Evolutionary conservation across 2,113 vertebrate genomes (phyloP).

Genomic region (Brachionichthys hirsutus): DNA sequence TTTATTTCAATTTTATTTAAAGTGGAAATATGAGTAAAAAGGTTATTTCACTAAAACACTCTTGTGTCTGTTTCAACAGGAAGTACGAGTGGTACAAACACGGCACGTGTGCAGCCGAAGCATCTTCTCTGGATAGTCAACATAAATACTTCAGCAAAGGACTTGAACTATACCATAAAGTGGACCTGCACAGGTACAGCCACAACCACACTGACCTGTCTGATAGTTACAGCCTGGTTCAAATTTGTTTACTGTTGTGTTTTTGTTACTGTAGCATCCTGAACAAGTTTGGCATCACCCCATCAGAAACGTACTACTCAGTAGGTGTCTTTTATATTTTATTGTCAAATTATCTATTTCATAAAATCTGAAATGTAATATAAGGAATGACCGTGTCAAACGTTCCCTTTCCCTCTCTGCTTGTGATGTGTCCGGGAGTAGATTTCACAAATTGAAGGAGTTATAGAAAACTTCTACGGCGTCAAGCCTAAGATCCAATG

Average conservation of each 20-base stretch:
- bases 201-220: background rate
- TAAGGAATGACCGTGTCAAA: background rate
- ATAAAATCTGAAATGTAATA: background rate
- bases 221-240: too few species aligned
- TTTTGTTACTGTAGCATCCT: conserved; percentile 59
- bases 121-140: conserved; percentile 54
- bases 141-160: conserved; percentile 74
- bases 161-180: conserved; percentile 68
- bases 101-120: conserved; percentile 69
- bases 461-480: conserved; percentile 56
- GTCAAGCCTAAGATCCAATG: conserved; percentile 69
- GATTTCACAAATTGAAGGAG: conserved; percentile 64
- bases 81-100: conserved; percentile 73
- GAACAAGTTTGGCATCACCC: conserved; percentile 60
- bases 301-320: conserved; percentile 58
- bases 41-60: background rate
- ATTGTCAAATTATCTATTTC: background rate
- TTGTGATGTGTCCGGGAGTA: conserved; percentile 32
- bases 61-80: conserved; percentile 46
- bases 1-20: too few species aligned
- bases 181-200: conserved; percentile 67
- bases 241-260: background rate
- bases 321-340: conserved; percentile 45
- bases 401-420: background rate
- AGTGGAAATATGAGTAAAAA: too few species aligned